These are phyloP conservation scores for Synanthedon tipuliformis DNA, from an alignment of 2,888 invertebrate species.

Conservation along the genomic window DNA sequence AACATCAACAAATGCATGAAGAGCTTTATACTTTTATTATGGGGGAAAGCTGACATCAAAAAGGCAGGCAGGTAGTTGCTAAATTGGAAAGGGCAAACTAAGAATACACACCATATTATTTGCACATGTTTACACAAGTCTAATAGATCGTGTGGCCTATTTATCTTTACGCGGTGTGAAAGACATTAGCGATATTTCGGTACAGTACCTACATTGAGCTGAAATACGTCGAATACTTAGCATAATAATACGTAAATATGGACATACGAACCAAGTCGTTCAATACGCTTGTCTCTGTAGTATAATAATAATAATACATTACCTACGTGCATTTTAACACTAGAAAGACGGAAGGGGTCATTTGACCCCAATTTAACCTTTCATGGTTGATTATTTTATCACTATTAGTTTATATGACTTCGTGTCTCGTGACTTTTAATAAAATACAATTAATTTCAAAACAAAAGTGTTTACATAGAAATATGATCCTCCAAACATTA, in stretches of 20 bases:
- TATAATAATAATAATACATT: neutral
- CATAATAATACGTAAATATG: neutral
- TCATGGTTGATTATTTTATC: too few relatives aligned
- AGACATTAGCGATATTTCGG: constrained; percentile 14
- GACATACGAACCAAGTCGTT: neutral
- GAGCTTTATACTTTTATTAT: too few relatives aligned
- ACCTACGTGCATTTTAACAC: constrained; percentile 15
- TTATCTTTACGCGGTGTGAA: constrained; percentile 17
- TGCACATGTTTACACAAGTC: too few relatives aligned
- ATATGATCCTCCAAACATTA: too few relatives aligned
- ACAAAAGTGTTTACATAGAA: too few relatives aligned
- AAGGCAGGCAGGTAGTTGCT: neutral
- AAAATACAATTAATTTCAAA: too few relatives aligned
- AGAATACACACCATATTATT: constrained; percentile 1
- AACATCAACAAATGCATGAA: too few relatives aligned
- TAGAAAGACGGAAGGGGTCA: too few relatives aligned
- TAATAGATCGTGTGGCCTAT: constrained; percentile 13
- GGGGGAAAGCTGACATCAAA: too few relatives aligned
- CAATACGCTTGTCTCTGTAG: neutral
- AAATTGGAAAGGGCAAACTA: constrained; percentile 3
- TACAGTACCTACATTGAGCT: constrained; percentile 11
- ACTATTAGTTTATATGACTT: too few relatives aligned
- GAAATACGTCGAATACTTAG: constrained; percentile 4
- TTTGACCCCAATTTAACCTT: too few relatives aligned
- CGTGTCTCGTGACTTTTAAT: too few relatives aligned